phyloP scores from a whole-genome alignment of 2,113 vertebrate genomes.

The Indicator maculatus region DNA sequence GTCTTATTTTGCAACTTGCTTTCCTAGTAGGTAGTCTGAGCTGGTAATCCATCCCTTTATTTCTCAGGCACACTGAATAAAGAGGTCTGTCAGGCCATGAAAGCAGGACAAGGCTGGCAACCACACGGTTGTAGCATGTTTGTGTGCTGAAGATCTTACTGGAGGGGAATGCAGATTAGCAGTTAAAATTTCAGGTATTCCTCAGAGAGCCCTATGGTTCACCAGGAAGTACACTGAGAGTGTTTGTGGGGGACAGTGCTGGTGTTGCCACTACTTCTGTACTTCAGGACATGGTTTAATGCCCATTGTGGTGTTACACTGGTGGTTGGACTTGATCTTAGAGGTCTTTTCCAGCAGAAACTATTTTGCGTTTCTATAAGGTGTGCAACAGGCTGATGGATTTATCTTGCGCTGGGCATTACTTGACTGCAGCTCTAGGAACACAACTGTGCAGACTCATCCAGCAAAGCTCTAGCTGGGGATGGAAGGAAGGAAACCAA shows the following conservation, averaged over 20 bases:
- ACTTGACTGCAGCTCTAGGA: accelerated
- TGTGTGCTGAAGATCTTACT: neutral
- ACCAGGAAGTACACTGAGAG: neutral
- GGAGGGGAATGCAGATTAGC: neutral
- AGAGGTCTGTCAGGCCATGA: neutral
- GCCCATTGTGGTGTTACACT: too few species aligned
- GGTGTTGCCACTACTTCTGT: neutral
- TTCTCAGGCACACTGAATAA: neutral
- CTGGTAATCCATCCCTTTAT: neutral
- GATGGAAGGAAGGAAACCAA: constrained; percentile 50
- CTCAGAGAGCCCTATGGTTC: neutral
- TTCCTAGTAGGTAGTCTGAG: neutral
- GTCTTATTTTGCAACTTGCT: neutral
- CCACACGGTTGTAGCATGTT: neutral
- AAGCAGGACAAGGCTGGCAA: neutral
- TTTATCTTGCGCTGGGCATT: neutral
- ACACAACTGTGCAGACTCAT: accelerated
- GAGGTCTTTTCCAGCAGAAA: too few species aligned
- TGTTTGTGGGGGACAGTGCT: neutral
- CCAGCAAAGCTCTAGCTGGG: neutral
- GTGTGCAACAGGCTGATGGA: accelerated
- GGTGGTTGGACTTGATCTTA: too few species aligned
- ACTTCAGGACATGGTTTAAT: too few species aligned
- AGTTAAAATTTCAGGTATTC: neutral
- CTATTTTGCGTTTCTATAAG: neutral